Evolutionary conservation across 2,888 invertebrate species (phyloP), one percentile per base, ranked within the genome.

Genomic region (Capitulum mitella): DNA sequence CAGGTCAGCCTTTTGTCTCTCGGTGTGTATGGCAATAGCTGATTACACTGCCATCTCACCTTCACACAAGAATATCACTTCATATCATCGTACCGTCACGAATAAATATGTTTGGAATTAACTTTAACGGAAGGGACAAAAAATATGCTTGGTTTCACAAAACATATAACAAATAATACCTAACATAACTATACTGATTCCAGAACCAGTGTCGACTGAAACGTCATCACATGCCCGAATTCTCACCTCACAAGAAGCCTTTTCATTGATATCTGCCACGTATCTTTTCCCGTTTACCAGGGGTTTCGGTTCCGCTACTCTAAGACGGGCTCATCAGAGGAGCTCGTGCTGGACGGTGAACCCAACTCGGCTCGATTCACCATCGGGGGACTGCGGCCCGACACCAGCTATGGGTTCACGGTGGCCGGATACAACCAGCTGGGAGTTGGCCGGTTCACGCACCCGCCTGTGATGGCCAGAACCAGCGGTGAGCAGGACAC

Each of bases 361-460:
- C 82, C 82, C 86, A 85, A 78, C 83, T 87, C 64, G 83, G 85
- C 78, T 83, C 85, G 6, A 85, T 84, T 70, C 70, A 70, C 70
- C 22, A 19, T 70, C 22, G 22, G 26, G 22, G 22, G 70, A 0
- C 70, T 70, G 19, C 34, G 29, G 22, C 37, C 70, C 5, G 70
- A 70, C n/a, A 85, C 86, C 26, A 84, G 85, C 80, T 87, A 87
- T 81, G 84, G 84, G 80, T 83, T 87, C 78, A 84, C 84, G 16
- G 85, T 87, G 74, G 83, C 84, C 83, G 86, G 86, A 1, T 84
- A 83, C 81, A 87, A 87, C 82, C 82, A 83, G 51, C 81, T 85
- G 46, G 87, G 87, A 46, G 84, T 84, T 54, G 85, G 86, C 80
- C 82, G 81, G 5, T 87, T 16, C 70, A 70, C 37, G 3, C 26